Evolutionary conservation across 1,140 invertebrate species (phyloP).

Genomic region (Archegozetes longisetosus): DNA sequence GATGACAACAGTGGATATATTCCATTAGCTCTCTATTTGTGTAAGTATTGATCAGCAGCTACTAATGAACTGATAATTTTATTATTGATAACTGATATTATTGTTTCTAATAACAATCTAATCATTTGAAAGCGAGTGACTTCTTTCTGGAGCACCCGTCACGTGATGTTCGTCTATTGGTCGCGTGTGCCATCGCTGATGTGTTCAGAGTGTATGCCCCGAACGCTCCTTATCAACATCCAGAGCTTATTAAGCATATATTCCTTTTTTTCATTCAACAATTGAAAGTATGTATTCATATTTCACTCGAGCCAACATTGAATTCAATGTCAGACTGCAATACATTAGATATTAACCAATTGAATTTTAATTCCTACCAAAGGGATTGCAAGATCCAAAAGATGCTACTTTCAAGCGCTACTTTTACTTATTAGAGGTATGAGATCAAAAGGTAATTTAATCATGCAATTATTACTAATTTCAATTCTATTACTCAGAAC

Average conservation of each 20-base stretch:
- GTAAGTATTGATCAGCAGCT: background rate
- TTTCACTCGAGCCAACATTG: background rate
- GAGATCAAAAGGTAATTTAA: background rate
- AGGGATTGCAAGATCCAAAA: slow-evolving; percentile 75
- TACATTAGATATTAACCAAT: background rate
- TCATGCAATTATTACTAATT: slow-evolving; percentile 7
- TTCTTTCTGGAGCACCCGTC: slow-evolving; percentile 76
- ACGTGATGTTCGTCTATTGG: slow-evolving; percentile 79
- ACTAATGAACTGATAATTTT: background rate
- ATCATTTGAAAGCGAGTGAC: slow-evolving; percentile 49
- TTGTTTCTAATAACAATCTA: background rate
- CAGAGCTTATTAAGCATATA: slow-evolving; percentile 63
- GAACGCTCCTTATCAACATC: slow-evolving; percentile 93
- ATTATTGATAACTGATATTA: background rate
- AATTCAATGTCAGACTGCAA: background rate
- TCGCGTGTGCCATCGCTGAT: slow-evolving; percentile 93
- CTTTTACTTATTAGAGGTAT: slow-evolving; percentile 55
- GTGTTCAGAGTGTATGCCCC: slow-evolving; percentile 92
- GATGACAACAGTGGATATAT: slow-evolving; percentile 86
- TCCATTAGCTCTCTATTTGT: slow-evolving; percentile 72
- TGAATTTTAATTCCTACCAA: background rate
- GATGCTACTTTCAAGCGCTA: slow-evolving; percentile 94
- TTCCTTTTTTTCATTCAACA: slow-evolving; percentile 79
- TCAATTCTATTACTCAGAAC: slow-evolving; percentile 52
- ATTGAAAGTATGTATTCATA: slow-evolving; percentile 45